A percentile compares a stretch with the other conserved stretches of the same genome.
Conservation (phyloP, 2,797 vertebrate species). For the Spinibarbus caldwelli region DNA sequence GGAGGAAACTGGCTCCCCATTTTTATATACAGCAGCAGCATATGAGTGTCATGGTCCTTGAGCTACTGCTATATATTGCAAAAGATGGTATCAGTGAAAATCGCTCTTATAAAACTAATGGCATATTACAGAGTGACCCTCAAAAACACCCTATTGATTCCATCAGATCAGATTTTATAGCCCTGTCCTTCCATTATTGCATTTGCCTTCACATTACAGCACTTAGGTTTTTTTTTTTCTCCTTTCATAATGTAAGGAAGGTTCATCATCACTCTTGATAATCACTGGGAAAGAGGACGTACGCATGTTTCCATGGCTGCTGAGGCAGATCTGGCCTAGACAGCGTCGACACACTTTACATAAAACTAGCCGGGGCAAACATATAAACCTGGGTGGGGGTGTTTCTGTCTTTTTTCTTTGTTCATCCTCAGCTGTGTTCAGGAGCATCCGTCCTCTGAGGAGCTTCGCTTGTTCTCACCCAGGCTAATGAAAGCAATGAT, state of each 20-base stretch:
- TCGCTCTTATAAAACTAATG: constrained; percentile 33
- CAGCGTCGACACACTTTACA: constrained; percentile 58
- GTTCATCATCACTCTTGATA: constrained; percentile 16
- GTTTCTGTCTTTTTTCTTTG: constrained; percentile 8
- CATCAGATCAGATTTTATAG: constrained; percentile 50
- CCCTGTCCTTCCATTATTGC: constrained; percentile 46
- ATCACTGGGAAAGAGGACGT: constrained; percentile 10
- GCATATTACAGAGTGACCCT: constrained; percentile 32
- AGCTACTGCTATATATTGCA: constrained; percentile 24
- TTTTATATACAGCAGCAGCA: constrained; percentile 8
- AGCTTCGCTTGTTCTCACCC: too few species aligned
- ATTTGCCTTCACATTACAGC: constrained; percentile 51
- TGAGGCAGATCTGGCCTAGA: constrained; percentile 58
- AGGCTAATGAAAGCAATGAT: too few species aligned
- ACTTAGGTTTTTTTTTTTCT: constrained; percentile 26
- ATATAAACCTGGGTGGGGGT: neutral
- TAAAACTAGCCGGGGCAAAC: constrained; percentile 39
- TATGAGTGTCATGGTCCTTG: constrained; percentile 13
- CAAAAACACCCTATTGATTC: constrained; percentile 44
- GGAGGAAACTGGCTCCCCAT: constrained; percentile 14
- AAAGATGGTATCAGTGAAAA: constrained; percentile 19
- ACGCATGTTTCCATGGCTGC: constrained; percentile 69
- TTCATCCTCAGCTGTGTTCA: constrained; percentile 21
- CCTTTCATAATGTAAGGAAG: constrained; percentile 15
- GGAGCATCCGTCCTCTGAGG: too few species aligned